A percentile compares a stretch with the other conserved stretches of the same genome.
Evolutionary conservation across 2,797 vertebrate genomes (phyloP).

Genomic region (Aphelocoma californica): DNA sequence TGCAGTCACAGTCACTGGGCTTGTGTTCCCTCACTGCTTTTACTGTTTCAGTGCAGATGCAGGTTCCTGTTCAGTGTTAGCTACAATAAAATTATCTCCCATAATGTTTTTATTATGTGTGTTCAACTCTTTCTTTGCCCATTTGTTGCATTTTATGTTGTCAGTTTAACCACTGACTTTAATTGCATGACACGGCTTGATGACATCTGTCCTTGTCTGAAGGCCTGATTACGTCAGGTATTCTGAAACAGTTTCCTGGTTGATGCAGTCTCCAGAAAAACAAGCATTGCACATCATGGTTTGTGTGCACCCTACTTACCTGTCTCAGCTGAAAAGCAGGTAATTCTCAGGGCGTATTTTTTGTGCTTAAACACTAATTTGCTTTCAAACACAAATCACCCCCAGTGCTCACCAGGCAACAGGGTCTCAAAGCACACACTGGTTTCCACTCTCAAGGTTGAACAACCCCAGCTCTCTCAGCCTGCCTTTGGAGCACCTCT

Average conservation of each 20-base stretch:
- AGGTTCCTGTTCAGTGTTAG: background rate
- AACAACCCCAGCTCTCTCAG: background rate
- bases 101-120: background rate
- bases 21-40: background rate
- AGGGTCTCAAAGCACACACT: fast-evolving
- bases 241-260: background rate
- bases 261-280: background rate
- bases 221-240: background rate
- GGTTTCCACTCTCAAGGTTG: background rate
- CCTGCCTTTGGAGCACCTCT: background rate
- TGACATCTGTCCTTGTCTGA: background rate
- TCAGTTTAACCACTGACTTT: background rate
- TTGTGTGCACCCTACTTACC: background rate
- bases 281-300: background rate
- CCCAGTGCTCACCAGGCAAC: background rate
- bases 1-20: background rate
- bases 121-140: background rate
- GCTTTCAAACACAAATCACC: background rate
- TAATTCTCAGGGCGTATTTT: background rate
- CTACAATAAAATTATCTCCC: background rate
- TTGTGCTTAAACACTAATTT: background rate
- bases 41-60: conserved; percentile 11
- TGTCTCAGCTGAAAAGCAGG: background rate
- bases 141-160: background rate
- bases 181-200: background rate